A percentile compares a stretch with the other conserved stretches of the same genome.
Evolutionary conservation across 2,888 invertebrate genomes (phyloP).

Genomic region (Drosophila recens): DNA sequence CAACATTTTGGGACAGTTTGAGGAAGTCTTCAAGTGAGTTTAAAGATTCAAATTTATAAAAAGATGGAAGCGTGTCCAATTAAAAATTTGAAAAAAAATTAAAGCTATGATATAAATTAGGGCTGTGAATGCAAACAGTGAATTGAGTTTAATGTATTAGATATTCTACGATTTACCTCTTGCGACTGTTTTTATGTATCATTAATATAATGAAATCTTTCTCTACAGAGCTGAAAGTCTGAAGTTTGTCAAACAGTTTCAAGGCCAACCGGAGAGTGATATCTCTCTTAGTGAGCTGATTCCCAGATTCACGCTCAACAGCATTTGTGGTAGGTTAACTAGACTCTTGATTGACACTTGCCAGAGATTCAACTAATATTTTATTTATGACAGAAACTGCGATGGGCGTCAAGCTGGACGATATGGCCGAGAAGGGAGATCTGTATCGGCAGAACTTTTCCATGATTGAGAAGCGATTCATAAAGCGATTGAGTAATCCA

Average conservation of each 20-base stretch:
- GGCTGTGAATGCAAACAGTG: too few relatives aligned
- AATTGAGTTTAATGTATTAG: too few relatives aligned
- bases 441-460: slow-evolving; percentile 9
- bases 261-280: slow-evolving; percentile 30
- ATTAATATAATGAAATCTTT: neutral
- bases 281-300: slow-evolving; percentile 72
- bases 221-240: slow-evolving; percentile 72
- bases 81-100: too few relatives aligned
- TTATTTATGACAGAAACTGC: too few relatives aligned
- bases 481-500: slow-evolving; percentile 8
- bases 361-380: too few relatives aligned
- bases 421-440: slow-evolving; percentile 20
- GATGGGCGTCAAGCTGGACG: slow-evolving; percentile 16
- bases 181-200: too few relatives aligned
- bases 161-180: too few relatives aligned
- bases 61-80: neutral
- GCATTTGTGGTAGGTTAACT: slow-evolving; percentile 81
- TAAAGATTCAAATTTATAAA: neutral
- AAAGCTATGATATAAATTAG: too few relatives aligned
- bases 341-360: too few relatives aligned
- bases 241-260: slow-evolving; percentile 69
- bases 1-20: slow-evolving; percentile 78
- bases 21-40: slow-evolving; percentile 80
- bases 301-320: slow-evolving; percentile 80
- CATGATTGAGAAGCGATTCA: slow-evolving; percentile 4